Evolutionary conservation across 2,888 invertebrate species (phyloP).

Genomic region (Orthonevra nobilis): DNA sequence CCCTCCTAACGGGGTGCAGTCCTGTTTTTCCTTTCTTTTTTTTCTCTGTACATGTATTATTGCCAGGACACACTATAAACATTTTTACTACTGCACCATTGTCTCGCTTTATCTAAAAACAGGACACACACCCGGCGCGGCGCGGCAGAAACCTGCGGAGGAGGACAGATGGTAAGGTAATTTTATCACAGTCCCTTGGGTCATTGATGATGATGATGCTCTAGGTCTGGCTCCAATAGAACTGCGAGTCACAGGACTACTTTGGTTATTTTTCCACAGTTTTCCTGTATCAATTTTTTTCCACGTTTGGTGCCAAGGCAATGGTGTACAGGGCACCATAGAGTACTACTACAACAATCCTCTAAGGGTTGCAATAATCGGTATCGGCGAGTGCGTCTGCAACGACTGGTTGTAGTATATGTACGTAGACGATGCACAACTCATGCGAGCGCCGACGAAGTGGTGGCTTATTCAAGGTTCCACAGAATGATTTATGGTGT

Average conservation of each 20-base stretch:
- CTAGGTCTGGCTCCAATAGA: slow-evolving; percentile 29
- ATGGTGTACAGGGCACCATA: slow-evolving; percentile 19
- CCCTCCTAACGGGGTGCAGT: slow-evolving; percentile 55
- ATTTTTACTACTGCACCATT: slow-evolving; percentile 41
- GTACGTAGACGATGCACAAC: slow-evolving; percentile 58
- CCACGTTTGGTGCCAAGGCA: slow-evolving; percentile 3
- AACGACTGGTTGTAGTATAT: neutral
- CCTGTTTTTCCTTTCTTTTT: slow-evolving; percentile 26
- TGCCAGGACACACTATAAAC: slow-evolving; percentile 8
- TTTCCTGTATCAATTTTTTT: slow-evolving; percentile 36
- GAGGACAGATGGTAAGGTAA: slow-evolving; percentile 69
- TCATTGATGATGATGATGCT: slow-evolving; percentile 67
- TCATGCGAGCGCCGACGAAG: slow-evolving; percentile 16
- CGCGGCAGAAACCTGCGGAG: slow-evolving; percentile 5
- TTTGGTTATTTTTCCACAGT: slow-evolving; percentile 46
- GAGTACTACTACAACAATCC: too few species aligned
- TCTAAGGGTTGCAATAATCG: slow-evolving; percentile 57
- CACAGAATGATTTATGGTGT: slow-evolving; percentile 66
- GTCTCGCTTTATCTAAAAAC: slow-evolving; percentile 29
- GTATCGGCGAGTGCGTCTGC: slow-evolving; percentile 59
- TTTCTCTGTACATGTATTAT: slow-evolving; percentile 12
- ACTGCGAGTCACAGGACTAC: slow-evolving; percentile 39
- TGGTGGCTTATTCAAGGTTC: slow-evolving; percentile 59
- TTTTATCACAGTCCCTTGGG: slow-evolving; percentile 70
- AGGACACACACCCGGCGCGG: slow-evolving; percentile 5